Evolutionary conservation across 2,888 invertebrate genomes (phyloP).

Genomic region (Aplocera efformata): DNA sequence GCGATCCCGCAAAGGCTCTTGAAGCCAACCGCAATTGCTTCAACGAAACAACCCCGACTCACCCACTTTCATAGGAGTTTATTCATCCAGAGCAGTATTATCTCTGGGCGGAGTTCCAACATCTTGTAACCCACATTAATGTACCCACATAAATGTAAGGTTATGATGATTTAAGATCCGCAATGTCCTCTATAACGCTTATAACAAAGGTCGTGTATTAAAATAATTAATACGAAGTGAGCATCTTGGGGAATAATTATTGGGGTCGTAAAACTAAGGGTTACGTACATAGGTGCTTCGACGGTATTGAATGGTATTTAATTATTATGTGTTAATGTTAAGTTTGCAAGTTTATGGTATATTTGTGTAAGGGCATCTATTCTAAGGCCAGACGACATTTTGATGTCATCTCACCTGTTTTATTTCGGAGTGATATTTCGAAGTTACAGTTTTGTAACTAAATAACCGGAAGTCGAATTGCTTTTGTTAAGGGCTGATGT

Average conservation of each 20-base stretch:
- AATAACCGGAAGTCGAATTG: too few relatives aligned
- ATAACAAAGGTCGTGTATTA: constrained; percentile 43
- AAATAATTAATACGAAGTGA: constrained; percentile 49
- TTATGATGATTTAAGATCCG: constrained; percentile 50
- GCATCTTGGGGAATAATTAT: constrained; percentile 38
- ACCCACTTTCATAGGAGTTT: constrained; percentile 10
- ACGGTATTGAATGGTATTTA: constrained; percentile 9
- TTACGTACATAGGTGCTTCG: constrained; percentile 13
- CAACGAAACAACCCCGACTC: constrained; percentile 3
- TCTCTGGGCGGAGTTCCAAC: constrained; percentile 67
- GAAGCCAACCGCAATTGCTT: neutral
- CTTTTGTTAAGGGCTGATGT: too few relatives aligned
- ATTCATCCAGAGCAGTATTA: constrained; percentile 41
- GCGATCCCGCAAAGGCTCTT: too few relatives aligned
- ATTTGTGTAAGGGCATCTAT: too few relatives aligned
- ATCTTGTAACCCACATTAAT: constrained; percentile 68
- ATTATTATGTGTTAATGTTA: constrained; percentile 2
- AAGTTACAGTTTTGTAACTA: too few relatives aligned
- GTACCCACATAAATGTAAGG: constrained; percentile 60
- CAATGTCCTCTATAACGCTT: constrained; percentile 50
- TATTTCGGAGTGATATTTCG: too few relatives aligned
- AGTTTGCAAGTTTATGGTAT: constrained; percentile 2
- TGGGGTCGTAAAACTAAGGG: constrained; percentile 27
- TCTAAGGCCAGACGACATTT: too few relatives aligned
- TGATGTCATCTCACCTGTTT: too few relatives aligned